Evolutionary conservation across 2,113 vertebrate species (phyloP).

Genomic region (Phodopus roborovskii): DNA sequence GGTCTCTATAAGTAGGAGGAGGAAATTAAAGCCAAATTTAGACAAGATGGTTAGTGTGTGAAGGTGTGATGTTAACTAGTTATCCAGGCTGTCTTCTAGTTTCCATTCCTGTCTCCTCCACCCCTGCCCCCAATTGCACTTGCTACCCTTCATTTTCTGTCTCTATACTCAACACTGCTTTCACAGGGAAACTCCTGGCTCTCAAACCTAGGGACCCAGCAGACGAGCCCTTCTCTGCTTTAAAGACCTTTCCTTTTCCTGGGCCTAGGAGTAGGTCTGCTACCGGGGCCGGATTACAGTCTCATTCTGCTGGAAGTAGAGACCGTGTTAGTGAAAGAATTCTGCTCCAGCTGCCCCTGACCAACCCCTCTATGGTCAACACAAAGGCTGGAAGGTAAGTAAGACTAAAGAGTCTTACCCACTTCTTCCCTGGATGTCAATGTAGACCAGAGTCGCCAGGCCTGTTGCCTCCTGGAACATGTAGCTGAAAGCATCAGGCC

Average conservation of each 20-base stretch:
- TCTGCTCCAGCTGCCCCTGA: background rate
- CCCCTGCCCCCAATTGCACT: accelerated
- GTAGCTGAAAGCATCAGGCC: background rate
- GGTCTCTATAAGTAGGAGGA: conserved; percentile 12
- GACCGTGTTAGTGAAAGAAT: background rate
- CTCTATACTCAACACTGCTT: background rate
- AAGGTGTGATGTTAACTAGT: background rate
- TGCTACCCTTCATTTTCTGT: background rate
- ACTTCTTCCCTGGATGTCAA: background rate
- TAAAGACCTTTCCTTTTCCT: background rate
- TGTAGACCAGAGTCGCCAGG: background rate
- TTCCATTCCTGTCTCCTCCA: background rate
- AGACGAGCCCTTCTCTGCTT: background rate
- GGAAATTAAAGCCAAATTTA: conserved; percentile 45
- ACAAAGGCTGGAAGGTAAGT: background rate
- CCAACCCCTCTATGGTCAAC: background rate
- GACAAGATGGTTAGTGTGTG: background rate
- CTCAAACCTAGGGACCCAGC: background rate
- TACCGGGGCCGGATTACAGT: background rate
- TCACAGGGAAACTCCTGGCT: background rate
- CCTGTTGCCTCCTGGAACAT: background rate
- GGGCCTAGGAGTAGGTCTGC: background rate
- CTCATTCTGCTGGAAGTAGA: background rate
- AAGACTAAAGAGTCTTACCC: background rate
- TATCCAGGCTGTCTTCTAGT: background rate